Evolutionary conservation across 1,140 invertebrate species (phyloP).

Genomic region (Eurosta solidaginis): DNA sequence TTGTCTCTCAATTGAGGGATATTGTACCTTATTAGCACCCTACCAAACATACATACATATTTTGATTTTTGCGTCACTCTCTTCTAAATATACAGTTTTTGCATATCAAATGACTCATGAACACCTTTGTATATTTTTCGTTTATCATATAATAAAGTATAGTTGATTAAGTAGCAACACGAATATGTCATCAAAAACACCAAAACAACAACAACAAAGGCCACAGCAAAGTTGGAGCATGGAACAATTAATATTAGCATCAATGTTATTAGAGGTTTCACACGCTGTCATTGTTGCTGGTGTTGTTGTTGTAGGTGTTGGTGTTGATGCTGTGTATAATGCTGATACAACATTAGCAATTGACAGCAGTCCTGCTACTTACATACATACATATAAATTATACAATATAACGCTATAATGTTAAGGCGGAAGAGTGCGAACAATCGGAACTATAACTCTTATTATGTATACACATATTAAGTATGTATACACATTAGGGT

Average conservation of each 20-base stretch:
- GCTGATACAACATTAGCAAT: not conserved
- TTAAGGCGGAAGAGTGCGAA: constrained; percentile 4
- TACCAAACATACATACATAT: too few species aligned
- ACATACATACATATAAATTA: too few species aligned
- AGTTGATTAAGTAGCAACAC: not conserved
- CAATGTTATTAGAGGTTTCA: not conserved
- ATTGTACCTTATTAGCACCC: too few species aligned
- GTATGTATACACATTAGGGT: not conserved
- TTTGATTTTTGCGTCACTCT: too few species aligned
- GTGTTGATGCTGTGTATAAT: not conserved
- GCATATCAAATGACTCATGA: not conserved
- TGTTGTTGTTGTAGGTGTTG: not conserved
- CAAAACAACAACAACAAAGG: not conserved
- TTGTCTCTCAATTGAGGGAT: too few species aligned
- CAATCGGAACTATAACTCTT: not conserved
- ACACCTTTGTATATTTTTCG: not conserved
- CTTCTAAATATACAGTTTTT: too few species aligned
- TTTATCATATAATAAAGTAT: not conserved
- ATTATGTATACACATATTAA: not conserved
- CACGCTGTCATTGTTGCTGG: not conserved
- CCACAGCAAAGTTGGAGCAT: not conserved
- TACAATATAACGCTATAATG: too few species aligned
- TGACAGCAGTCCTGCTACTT: not conserved
- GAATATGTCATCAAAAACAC: not conserved
- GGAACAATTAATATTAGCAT: not conserved